Percentiles rank a stretch among this genome's conserved stretches.
Evolutionary conservation across 1,140 invertebrate genomes (phyloP).

Genomic region (Aphaenogaster rudis): DNA sequence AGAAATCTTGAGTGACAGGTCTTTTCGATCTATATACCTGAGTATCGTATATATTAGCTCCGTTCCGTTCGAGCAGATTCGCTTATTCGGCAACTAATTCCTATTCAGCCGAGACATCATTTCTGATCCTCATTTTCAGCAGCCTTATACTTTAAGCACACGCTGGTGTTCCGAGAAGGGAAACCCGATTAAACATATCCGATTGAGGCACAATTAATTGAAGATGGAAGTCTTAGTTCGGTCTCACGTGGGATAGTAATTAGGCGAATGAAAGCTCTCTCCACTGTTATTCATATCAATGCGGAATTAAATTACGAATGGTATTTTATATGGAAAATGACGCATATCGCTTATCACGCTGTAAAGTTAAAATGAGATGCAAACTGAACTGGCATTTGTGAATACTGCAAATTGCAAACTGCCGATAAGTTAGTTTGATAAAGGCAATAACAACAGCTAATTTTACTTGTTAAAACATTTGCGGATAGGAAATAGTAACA

Average conservation of each 20-base stretch:
- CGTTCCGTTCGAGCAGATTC: background rate
- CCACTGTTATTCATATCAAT: background rate
- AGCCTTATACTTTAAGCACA: background rate
- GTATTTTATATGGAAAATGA: background rate
- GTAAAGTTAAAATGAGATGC: slow-evolving; percentile 31
- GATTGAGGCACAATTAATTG: slow-evolving; percentile 85
- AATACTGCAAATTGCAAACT: slow-evolving; percentile 5
- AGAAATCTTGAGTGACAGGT: background rate
- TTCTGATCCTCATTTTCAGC: slow-evolving; percentile 10
- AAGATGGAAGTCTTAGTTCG: slow-evolving; percentile 81
- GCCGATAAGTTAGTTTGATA: background rate
- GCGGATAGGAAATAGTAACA: background rate
- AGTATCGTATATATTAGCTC: background rate
- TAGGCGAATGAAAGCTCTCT: slow-evolving; percentile 7
- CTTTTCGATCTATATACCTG: background rate
- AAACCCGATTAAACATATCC: slow-evolving; percentile 70
- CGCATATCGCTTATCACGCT: background rate
- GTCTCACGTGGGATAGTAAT: slow-evolving; percentile 29
- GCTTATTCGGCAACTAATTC: background rate
- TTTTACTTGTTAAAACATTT: slow-evolving; percentile 19
- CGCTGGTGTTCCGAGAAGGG: background rate
- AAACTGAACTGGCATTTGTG: background rate
- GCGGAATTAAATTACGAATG: background rate
- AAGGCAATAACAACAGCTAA: background rate
- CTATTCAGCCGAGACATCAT: background rate